Percentiles rank a stretch among this genome's conserved stretches.
phyloP scores from a whole-genome alignment of 1,140 invertebrate species.

The Drosophila bocki region DNA sequence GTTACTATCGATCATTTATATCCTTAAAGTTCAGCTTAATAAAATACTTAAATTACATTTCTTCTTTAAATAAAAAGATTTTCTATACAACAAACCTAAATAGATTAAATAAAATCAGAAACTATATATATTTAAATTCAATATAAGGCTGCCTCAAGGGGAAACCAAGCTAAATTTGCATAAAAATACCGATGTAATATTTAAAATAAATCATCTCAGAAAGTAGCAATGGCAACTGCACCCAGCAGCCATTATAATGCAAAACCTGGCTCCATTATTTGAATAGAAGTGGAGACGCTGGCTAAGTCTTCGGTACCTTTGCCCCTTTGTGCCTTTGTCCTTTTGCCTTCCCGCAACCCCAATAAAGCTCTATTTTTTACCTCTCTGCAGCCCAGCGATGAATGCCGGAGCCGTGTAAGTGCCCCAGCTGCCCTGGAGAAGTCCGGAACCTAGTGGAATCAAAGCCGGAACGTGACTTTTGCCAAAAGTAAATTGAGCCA shows the following conservation, averaged over 20 bases:
- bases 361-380: conserved; percentile 33
- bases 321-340: conserved; percentile 34
- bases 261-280: conserved; percentile 37
- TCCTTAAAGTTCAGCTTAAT: background rate
- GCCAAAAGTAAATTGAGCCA: conserved; percentile 67
- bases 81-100: no score
- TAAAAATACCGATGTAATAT: conserved; percentile 14
- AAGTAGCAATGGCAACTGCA: conserved; percentile 25
- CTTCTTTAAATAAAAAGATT: background rate
- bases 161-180: conserved; percentile 2
- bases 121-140: conserved; percentile 2
- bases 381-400: conserved; percentile 44
- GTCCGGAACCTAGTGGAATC: conserved; percentile 57
- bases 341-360: conserved; percentile 14
- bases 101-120: no score
- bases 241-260: conserved; percentile 38
- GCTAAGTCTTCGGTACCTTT: conserved; percentile 2
- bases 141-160: background rate
- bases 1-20: background rate
- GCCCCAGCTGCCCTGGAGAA: conserved; percentile 14
- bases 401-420: conserved; percentile 57
- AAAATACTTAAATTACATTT: background rate
- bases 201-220: conserved; percentile 36
- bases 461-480: conserved; percentile 74
- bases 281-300: conserved; percentile 36